Evolutionary conservation across 1,140 invertebrate genomes (phyloP).

Genomic region (Heliothis virescens): DNA sequence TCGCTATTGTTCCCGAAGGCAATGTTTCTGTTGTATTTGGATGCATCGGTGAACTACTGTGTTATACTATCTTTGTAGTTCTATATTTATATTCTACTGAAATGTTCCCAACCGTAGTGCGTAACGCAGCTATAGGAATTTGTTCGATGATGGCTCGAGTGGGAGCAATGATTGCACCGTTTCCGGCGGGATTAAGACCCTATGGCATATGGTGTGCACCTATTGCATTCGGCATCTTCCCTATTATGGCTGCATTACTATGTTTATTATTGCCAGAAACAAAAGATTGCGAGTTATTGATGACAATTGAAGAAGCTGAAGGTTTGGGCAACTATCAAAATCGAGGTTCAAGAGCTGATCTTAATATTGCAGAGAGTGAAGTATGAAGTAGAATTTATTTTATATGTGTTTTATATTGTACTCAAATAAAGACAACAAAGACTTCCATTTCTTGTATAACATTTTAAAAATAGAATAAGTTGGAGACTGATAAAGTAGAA

Average conservation of each 20-base stretch:
- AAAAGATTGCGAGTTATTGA: conserved; percentile 89
- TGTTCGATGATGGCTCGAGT: conserved; percentile 89
- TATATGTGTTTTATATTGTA: neutral
- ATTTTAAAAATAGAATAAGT: neutral
- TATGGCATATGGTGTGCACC: conserved; percentile 88
- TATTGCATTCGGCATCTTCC: conserved; percentile 89
- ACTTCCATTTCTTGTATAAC: neutral
- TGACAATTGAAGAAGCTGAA: conserved; percentile 92
- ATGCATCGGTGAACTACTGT: conserved; percentile 89
- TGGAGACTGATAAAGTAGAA: conserved; percentile 38
- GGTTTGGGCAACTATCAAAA: conserved; percentile 85
- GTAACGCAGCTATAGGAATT: conserved; percentile 89
- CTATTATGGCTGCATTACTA: conserved; percentile 88
- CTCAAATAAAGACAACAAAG: neutral
- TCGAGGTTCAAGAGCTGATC: neutral
- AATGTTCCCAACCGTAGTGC: conserved; percentile 89
- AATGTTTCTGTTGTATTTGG: conserved; percentile 86
- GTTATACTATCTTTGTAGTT: conserved; percentile 88
- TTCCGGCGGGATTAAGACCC: conserved; percentile 84
- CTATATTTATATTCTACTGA: conserved; percentile 90
- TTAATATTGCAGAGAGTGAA: neutral
- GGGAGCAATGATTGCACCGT: conserved; percentile 89
- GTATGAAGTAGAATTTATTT: neutral
- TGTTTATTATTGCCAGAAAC: conserved; percentile 92
- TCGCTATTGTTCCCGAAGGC: conserved; percentile 85